These are phyloP conservation scores for Jacana jacana DNA, from an alignment of 2,113 vertebrate species.

Conservation along the genomic window DNA sequence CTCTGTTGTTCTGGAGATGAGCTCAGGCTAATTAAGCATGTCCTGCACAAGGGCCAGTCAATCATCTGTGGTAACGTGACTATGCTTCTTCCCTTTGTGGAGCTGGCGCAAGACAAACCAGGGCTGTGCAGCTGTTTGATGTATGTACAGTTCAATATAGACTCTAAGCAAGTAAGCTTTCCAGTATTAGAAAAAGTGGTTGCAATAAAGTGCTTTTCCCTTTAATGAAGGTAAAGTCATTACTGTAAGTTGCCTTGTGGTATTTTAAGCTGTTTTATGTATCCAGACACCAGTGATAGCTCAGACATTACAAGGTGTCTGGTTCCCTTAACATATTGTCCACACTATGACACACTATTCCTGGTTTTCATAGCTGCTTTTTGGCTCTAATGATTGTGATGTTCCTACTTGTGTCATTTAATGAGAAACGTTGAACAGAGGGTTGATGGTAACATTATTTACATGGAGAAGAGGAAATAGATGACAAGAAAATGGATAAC, in stretches of 20 bases:
- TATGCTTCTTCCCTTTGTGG: background rate
- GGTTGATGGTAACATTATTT: background rate
- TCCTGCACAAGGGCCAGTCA: background rate
- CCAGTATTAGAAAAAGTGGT: background rate
- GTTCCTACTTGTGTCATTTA: background rate
- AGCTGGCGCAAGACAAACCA: background rate
- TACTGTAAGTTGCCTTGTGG: background rate
- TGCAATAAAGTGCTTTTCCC: background rate
- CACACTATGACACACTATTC: background rate
- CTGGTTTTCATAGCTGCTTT: background rate
- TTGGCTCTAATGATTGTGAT: background rate
- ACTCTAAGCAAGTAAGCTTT: background rate
- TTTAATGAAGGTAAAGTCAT: background rate
- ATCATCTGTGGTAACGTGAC: background rate
- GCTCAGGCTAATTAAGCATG: background rate
- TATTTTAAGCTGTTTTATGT: background rate
- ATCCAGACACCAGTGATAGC: background rate
- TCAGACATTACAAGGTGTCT: background rate
- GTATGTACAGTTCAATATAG: background rate
- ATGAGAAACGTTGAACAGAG: background rate
- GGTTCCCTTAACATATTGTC: background rate
- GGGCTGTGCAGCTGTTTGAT: background rate
- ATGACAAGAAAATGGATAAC: conserved; percentile 12
- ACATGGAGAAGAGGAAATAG: background rate
- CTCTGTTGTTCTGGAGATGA: background rate